These are phyloP conservation scores for Nephrotoma guestfalica DNA, from an alignment of 2,888 invertebrate species.

Conservation along the genomic window DNA sequence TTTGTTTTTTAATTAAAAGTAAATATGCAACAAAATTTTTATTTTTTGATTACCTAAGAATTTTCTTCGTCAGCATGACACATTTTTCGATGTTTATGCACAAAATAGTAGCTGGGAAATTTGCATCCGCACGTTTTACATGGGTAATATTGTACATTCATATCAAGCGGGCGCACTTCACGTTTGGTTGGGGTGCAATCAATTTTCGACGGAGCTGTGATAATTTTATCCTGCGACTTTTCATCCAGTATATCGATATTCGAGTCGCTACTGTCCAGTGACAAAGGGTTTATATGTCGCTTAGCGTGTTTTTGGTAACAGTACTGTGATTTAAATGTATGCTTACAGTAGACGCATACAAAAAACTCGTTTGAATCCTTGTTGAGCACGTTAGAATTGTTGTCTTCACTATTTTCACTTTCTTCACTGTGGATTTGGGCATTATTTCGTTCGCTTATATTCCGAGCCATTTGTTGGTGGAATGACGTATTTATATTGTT, in stretches of 20 bases:
- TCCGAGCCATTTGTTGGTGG: conserved; percentile 32
- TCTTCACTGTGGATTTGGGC: conserved; percentile 17
- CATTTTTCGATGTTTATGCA: conserved; percentile 77
- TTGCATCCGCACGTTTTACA: conserved; percentile 87
- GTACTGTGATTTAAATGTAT: conserved; percentile 70
- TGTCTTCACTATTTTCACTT: conserved; percentile 17
- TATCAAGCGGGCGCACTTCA: conserved; percentile 50
- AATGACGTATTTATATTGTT: conserved; percentile 30
- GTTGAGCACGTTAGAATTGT: not conserved
- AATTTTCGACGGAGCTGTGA: not conserved
- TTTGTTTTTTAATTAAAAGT: not conserved
- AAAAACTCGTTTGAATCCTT: conserved; percentile 32
- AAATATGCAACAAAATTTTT: not conserved
- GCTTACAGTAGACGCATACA: conserved; percentile 60
- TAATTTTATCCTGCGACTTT: conserved; percentile 1
- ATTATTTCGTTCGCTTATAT: conserved; percentile 23
- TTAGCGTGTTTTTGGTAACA: conserved; percentile 71
- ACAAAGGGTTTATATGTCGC: conserved; percentile 48
- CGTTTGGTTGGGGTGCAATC: conserved; percentile 22
- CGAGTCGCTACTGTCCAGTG: conserved; percentile 23
- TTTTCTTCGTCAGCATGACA: conserved; percentile 50
- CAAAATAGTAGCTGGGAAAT: conserved; percentile 88
- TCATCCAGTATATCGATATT: conserved; percentile 5
- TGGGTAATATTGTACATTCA: conserved; percentile 82
- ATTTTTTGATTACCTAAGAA: not conserved